phyloP scores from a whole-genome alignment of 2,888 invertebrate genomes.

The Patella caerulea region DNA sequence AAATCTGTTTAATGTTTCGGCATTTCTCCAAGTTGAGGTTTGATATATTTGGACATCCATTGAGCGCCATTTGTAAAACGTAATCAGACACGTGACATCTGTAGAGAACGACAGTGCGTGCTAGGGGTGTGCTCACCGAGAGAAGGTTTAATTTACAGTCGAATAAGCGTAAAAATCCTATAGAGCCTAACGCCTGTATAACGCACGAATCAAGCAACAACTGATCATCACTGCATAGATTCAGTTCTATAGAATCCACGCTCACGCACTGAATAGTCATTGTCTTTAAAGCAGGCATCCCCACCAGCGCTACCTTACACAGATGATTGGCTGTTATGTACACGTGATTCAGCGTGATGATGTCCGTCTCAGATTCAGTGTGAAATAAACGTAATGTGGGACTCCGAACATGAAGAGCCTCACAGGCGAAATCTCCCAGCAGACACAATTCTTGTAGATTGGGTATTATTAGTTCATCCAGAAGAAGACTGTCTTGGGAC shows the following conservation, averaged over 20 bases:
- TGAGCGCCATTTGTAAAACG: conserved; percentile 57
- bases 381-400: conserved; percentile 54
- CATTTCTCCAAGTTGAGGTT: conserved; percentile 59
- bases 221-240: conserved; percentile 59
- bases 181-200: conserved; percentile 54
- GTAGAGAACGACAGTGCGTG: conserved; percentile 55
- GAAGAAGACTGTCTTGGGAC: conserved; percentile 50
- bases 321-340: conserved; percentile 60
- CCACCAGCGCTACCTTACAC: conserved; percentile 55
- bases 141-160: conserved; percentile 58
- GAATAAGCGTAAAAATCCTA: conserved; percentile 57
- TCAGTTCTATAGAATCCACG: conserved; percentile 57
- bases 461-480: conserved; percentile 52
- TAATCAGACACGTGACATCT: conserved; percentile 58
- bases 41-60: conserved; percentile 57
- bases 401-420: conserved; percentile 54
- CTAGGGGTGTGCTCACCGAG: conserved; percentile 53
- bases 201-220: conserved; percentile 55
- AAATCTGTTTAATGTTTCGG: conserved; percentile 45
- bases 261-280: conserved; percentile 59
- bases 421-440: conserved; percentile 56
- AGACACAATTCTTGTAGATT: conserved; percentile 54
- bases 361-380: conserved; percentile 56
- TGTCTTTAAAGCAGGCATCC: conserved; percentile 54
- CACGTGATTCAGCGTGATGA: conserved; percentile 56